Evolutionary conservation across 2,888 invertebrate genomes (phyloP), one percentile per base, ranked within the genome.

Genomic region (Leptinotarsa rubiginosa): DNA sequence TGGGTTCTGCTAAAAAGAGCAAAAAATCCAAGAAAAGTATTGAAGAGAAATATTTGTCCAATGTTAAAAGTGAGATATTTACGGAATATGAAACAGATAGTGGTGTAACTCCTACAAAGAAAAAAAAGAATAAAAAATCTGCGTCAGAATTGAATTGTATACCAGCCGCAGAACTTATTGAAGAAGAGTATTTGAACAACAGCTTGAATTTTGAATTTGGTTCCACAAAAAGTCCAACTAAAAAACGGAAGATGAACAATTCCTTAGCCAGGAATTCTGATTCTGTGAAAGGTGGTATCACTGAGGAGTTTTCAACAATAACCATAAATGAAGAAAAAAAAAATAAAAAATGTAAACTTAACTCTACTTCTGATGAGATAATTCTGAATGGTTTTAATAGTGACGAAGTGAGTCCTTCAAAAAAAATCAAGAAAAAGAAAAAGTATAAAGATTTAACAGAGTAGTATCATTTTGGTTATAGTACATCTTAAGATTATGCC

Each of bases 51-150:
- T 20, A 47, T 13, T 68, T 65, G 31, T 31, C 22, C 3, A 20
- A 65, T 12, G 47, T 69, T 65, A 74, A 74, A 47, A 31, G 47
- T 31, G 74, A 74, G 22, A 47, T 73, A 49, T 56, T 67, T 10
- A 72, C 66, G 12, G 71, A 71, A 56, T 72, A 71, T 54, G 68
- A 75, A 56, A 69, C 68, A 56, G 71, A 72, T 56, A 47, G 15
- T 47, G 67, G 50, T 5, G 22, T n/a, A 25, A 47, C n/a, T 12
- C 47, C 64, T 41, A 49, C 3, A 16, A 69, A 71, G 47, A 71
- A 66, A 31, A 74, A 69, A 54, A 74, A 67, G 49, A 49, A 62
- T 65, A 75, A 73, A 65, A 64, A 73, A 62, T 16, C 31, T 5
- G 31, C 5, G 3, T 20, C 56, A 0, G 18, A n/a, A 16, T 50